Conservation (phyloP, 2,113 vertebrate species). For the Nyctereutes procyonoides region DNA sequence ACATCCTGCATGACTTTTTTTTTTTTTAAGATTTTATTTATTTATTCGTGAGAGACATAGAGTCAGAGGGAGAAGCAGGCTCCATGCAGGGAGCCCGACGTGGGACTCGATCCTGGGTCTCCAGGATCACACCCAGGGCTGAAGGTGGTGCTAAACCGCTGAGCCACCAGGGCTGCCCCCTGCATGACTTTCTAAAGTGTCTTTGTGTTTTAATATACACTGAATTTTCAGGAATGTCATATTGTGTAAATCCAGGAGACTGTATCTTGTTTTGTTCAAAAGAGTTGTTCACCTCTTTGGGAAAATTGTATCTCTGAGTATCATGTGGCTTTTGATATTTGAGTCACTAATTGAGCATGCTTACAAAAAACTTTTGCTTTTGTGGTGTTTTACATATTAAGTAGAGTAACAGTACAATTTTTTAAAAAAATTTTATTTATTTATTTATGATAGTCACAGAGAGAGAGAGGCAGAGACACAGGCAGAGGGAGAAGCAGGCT, state of each 20-base stretch:
- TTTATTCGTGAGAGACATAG: no score
- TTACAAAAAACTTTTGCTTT: neutral
- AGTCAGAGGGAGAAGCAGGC: no score
- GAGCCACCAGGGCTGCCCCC: no score
- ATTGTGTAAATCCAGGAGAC: neutral
- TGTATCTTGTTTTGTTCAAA: neutral
- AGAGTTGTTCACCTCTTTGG: neutral
- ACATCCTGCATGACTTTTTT: neutral
- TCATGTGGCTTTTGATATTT: neutral
- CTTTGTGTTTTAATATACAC: neutral
- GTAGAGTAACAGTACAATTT: neutral
- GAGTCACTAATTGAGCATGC: neutral
- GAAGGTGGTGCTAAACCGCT: no score
- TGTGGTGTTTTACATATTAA: neutral
- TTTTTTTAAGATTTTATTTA: no score
- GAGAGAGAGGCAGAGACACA: no score
- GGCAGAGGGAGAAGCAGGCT: no score
- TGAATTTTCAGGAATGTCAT: neutral
- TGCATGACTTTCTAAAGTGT: neutral
- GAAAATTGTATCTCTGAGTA: neutral
- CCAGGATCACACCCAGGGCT: no score
- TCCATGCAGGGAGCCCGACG: no score
- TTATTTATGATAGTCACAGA: no score
- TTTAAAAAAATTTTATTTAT: no score
- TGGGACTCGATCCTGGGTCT: no score